Evolutionary conservation across 2,113 vertebrate species (phyloP).

Genomic region (Toxotes jaculatrix): DNA sequence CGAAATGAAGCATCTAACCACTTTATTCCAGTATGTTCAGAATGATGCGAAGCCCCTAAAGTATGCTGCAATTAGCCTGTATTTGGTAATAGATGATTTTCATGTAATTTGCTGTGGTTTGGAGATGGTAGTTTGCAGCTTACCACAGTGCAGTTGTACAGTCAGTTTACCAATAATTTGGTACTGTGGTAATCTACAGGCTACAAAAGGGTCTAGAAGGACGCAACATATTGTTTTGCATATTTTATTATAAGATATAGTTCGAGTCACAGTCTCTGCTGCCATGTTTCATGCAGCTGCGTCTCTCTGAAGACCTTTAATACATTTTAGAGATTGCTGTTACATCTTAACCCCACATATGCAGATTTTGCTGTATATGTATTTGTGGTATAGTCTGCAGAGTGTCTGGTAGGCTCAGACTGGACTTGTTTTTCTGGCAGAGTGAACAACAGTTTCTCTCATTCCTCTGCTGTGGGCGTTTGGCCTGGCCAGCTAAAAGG

Average conservation of each 20-base stretch:
- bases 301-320: not conserved
- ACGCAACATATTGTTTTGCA: not conserved
- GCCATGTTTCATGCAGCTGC: not conserved
- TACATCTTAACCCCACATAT: not conserved
- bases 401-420: constrained; percentile 35
- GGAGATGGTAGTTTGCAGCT: not conserved
- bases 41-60: not conserved
- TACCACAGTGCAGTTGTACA: not conserved
- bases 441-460: constrained; percentile 61
- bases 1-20: constrained; percentile 3
- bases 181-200: not conserved
- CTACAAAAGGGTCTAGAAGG: constrained; percentile 10
- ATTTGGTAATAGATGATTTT: not conserved
- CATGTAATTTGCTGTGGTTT: constrained; percentile 1
- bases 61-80: not conserved
- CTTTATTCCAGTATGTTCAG: not conserved
- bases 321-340: constrained; percentile 6
- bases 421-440: constrained; percentile 53
- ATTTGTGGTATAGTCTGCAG: constrained; percentile 16
- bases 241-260: not conserved
- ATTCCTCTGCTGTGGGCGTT: constrained; percentile 65
- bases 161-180: not conserved
- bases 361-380: not conserved
- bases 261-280: not conserved
- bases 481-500: constrained; percentile 46